A percentile compares a stretch with the other conserved stretches of the same genome.
phyloP scores from a whole-genome alignment of 2,797 vertebrate species.

The Anabacerthia variegaticeps region DNA sequence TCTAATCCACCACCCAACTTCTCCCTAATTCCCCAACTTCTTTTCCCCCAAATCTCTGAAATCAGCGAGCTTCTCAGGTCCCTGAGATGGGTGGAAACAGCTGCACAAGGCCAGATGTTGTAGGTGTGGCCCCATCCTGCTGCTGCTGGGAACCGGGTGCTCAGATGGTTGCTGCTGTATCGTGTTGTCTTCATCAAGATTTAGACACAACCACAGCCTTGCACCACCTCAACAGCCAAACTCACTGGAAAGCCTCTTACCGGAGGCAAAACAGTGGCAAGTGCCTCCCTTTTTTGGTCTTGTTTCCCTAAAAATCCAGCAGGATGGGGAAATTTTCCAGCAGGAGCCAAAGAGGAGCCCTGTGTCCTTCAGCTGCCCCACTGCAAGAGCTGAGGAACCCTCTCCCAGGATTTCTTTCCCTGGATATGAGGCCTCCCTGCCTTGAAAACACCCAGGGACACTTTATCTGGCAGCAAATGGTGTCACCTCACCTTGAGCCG shows the following conservation, averaged over 20 bases:
- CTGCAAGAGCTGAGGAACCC: background rate
- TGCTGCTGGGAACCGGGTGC: background rate
- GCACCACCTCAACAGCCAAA: background rate
- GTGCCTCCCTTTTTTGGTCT: background rate
- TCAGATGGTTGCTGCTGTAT: background rate
- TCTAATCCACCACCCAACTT: background rate
- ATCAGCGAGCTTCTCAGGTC: background rate
- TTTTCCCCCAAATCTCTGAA: background rate
- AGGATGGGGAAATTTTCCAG: fast-evolving
- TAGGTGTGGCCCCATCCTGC: background rate
- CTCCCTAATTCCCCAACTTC: background rate
- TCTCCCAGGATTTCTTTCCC: background rate
- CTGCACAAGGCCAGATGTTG: background rate
- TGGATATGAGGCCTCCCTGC: fast-evolving
- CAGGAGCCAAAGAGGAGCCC: fast-evolving
- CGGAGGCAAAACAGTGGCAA: background rate
- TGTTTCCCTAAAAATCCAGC: background rate
- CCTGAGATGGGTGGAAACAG: background rate
- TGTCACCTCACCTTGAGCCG: conserved; percentile 36
- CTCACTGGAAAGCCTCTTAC: background rate
- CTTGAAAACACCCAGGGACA: fast-evolving
- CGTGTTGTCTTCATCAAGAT: background rate
- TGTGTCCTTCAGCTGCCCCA: background rate
- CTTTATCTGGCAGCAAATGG: background rate
- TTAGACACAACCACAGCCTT: background rate